Evolutionary conservation across 2,113 vertebrate genomes (phyloP).

Genomic region (Prochilodus magdalenae): DNA sequence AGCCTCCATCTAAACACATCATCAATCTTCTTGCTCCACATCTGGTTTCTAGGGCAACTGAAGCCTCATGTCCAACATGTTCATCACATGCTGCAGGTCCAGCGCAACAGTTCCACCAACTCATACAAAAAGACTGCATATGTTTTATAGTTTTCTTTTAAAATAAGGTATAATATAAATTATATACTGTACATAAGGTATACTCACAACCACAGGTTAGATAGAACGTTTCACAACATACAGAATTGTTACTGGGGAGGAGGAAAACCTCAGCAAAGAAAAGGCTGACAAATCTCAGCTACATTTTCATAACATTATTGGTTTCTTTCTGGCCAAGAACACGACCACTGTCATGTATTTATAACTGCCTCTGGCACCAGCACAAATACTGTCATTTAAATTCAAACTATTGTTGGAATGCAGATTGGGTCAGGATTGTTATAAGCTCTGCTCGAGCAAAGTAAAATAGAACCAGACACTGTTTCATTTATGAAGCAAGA

Average conservation of each 20-base stretch:
- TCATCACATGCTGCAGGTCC: constrained; percentile 27
- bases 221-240: too few species aligned
- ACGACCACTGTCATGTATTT: neutral
- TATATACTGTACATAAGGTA: too few species aligned
- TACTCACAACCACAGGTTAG: too few species aligned
- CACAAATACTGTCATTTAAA: neutral
- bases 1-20: constrained; percentile 15
- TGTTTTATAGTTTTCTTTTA: too few species aligned
- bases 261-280: neutral
- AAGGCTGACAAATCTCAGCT: neutral
- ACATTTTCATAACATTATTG: neutral
- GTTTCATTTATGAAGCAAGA: neutral
- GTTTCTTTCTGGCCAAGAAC: neutral
- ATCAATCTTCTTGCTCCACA: constrained; percentile 27
- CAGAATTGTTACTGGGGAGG: too few species aligned
- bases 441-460: neutral
- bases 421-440: neutral
- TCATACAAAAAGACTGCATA: too few species aligned
- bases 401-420: neutral
- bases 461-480: neutral
- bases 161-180: too few species aligned
- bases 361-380: neutral
- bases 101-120: neutral
- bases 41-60: constrained; percentile 43
- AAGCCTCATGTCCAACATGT: constrained; percentile 31